Conservation (phyloP, 2,888 invertebrate genomes). For the Arrhopalites spinosus region DNA sequence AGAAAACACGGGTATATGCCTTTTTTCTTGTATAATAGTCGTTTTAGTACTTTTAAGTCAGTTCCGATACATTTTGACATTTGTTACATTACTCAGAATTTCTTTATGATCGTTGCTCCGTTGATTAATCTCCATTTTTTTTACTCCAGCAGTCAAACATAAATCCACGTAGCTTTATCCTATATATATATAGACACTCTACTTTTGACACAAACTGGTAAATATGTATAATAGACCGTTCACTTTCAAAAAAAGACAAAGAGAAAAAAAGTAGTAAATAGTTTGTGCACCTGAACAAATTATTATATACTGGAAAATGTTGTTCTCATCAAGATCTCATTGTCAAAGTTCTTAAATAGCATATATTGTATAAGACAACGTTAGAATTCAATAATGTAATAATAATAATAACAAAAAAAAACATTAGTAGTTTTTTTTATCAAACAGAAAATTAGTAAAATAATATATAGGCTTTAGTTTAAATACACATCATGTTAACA, state of each 20-base stretch:
- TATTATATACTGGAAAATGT: neutral
- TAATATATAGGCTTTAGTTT: neutral
- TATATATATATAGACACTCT: too few species aligned
- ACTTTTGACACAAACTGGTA: too few species aligned
- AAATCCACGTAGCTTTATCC: neutral
- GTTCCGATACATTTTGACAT: neutral
- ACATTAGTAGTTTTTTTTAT: too few species aligned
- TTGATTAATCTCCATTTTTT: neutral
- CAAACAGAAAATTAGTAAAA: too few species aligned
- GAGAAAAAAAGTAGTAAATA: too few species aligned
- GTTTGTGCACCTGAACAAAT: too few species aligned
- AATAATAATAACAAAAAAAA: too few species aligned
- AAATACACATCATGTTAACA: neutral
- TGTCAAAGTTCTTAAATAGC: neutral
- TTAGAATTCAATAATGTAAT: too few species aligned
- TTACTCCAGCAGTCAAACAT: neutral
- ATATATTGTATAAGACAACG: too few species aligned
- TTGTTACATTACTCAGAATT: conserved; percentile 22
- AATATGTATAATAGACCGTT: too few species aligned
- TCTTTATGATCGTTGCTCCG: conserved; percentile 23
- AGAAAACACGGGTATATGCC: conserved; percentile 17
- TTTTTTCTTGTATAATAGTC: neutral
- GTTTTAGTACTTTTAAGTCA: neutral
- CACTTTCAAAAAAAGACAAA: too few species aligned
- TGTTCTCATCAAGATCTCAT: neutral